These are phyloP conservation scores for Choristoneura rosaceana DNA, from an alignment of 2,888 invertebrate genomes.

Conservation along the genomic window DNA sequence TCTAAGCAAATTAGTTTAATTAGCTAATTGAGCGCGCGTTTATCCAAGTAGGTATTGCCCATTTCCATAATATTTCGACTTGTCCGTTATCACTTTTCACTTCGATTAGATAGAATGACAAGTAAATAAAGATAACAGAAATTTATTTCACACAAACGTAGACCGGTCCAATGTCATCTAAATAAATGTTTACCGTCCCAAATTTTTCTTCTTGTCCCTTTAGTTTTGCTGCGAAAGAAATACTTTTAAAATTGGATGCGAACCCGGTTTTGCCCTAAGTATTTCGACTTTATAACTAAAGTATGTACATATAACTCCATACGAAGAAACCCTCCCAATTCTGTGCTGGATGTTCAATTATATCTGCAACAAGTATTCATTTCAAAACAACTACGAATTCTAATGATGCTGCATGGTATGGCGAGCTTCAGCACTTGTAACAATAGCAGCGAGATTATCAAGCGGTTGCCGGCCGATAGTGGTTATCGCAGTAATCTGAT, in stretches of 20 bases:
- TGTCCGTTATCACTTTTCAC: constrained; percentile 26
- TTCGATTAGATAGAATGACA: constrained; percentile 34
- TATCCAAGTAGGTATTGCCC: constrained; percentile 10
- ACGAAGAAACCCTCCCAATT: not conserved
- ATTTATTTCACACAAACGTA: constrained; percentile 11
- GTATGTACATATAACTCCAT: no score
- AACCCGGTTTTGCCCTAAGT: not conserved
- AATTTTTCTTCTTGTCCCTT: not conserved
- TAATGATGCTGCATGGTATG: constrained; percentile 22
- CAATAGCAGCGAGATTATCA: constrained; percentile 54
- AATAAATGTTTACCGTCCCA: constrained; percentile 12
- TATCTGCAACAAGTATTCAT: not conserved
- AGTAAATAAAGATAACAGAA: constrained; percentile 31
- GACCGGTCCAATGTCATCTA: constrained; percentile 3
- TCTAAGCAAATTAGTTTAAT: constrained; percentile 14
- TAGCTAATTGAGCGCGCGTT: constrained; percentile 12
- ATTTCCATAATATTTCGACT: constrained; percentile 13
- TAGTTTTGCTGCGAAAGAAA: constrained; percentile 3
- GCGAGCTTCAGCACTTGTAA: constrained; percentile 44
- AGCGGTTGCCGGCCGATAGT: constrained; percentile 60
- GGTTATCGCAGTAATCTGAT: constrained; percentile 74
- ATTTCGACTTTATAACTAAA: not conserved
- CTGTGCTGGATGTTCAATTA: not conserved
- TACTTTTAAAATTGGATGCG: not conserved
- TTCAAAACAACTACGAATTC: not conserved